Percentiles rank a stretch among this genome's conserved stretches.
These are phyloP conservation scores for Lutjanus campechanus DNA, from an alignment of 2,797 vertebrate genomes.

Conservation along the genomic window DNA sequence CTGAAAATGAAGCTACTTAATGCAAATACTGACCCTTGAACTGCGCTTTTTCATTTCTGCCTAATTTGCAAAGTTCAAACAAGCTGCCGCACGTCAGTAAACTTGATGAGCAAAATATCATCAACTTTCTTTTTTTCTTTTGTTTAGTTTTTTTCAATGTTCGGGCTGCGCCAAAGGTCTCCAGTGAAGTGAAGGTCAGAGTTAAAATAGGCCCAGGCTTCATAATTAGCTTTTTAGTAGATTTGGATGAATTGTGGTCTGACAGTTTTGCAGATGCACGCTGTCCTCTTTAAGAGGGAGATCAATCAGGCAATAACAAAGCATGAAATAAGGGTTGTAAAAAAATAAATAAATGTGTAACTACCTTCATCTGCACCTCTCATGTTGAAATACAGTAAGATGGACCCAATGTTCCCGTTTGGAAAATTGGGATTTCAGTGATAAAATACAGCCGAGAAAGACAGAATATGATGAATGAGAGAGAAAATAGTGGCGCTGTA, in stretches of 20 bases:
- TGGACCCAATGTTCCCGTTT: background rate
- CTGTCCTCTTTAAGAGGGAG: background rate
- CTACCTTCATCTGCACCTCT: background rate
- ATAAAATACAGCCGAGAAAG: background rate
- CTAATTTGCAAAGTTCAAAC: slow-evolving; percentile 38
- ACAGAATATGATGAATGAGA: background rate
- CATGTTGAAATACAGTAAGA: background rate
- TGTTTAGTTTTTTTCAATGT: slow-evolving; percentile 1
- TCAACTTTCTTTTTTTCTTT: background rate
- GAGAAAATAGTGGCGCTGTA: background rate
- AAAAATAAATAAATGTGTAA: no score
- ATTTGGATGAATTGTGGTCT: slow-evolving; percentile 15
- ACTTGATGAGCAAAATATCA: slow-evolving; percentile 6
- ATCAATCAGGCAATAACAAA: slow-evolving; percentile 35
- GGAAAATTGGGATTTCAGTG: background rate
- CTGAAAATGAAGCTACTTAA: background rate
- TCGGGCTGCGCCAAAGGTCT: slow-evolving; percentile 1
- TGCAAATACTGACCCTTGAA: slow-evolving; percentile 30
- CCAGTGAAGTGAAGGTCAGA: slow-evolving; percentile 11
- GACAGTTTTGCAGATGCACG: slow-evolving; percentile 20
- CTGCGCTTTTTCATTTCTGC: slow-evolving; percentile 3
- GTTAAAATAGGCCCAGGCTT: slow-evolving; percentile 9
- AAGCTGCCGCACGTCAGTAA: background rate
- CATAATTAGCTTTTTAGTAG: slow-evolving; percentile 31
- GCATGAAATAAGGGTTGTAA: background rate